Evolutionary conservation across 2,113 vertebrate species (phyloP).

Genomic region (Clarias macrocephalus): DNA sequence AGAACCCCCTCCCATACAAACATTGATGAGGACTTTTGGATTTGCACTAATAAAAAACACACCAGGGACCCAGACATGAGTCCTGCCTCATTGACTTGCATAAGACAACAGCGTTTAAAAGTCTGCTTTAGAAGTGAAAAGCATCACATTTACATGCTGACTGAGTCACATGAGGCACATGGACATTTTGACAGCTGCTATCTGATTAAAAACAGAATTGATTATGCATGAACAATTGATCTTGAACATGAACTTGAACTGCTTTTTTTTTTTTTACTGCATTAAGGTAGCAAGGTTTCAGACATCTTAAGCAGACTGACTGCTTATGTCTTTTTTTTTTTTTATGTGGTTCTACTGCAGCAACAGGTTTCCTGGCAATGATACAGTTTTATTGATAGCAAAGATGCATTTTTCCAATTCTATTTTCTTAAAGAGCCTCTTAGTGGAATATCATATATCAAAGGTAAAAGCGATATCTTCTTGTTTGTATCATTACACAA

Average conservation of each 20-base stretch:
- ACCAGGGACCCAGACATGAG: not conserved
- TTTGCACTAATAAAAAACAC: not conserved
- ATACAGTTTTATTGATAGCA: not conserved
- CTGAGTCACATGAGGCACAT: not conserved
- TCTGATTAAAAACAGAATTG: not conserved
- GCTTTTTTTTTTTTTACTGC: not conserved
- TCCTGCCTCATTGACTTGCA: not conserved
- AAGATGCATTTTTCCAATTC: not conserved
- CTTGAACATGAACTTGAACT: not conserved
- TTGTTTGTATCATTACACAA: not conserved
- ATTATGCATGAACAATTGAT: not conserved
- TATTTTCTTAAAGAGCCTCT: not conserved
- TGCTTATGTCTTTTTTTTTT: not conserved
- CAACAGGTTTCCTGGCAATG: not conserved
- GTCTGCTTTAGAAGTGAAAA: not conserved
- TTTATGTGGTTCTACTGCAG: not conserved
- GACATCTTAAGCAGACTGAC: not conserved
- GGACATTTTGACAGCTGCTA: not conserved
- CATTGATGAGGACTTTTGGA: not conserved
- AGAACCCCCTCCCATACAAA: too few species aligned
- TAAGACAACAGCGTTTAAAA: not conserved
- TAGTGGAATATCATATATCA: not conserved
- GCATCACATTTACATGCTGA: not conserved
- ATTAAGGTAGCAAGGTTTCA: too few species aligned
- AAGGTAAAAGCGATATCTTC: not conserved